A percentile compares a stretch with the other conserved stretches of the same genome.
phyloP scores from a whole-genome alignment of 1,140 invertebrate species.

The Cydia fagiglandana region DNA sequence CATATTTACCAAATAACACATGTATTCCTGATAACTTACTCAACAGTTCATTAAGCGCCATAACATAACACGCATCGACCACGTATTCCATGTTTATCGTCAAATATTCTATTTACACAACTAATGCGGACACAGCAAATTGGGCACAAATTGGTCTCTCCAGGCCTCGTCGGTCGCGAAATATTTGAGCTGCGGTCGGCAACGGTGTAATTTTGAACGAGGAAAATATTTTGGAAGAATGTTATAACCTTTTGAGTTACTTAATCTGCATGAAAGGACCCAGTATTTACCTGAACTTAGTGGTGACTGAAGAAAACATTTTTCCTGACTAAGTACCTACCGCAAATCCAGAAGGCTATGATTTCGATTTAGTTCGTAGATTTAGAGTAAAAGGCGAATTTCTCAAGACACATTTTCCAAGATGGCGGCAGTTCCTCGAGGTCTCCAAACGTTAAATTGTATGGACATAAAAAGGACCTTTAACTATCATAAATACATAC shows the following conservation, averaged over 20 bases:
- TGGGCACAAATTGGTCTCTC: conserved; percentile 10
- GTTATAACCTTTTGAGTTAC: not conserved
- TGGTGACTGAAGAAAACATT: too few relatives aligned
- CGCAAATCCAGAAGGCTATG: too few relatives aligned
- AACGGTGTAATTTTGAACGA: not conserved
- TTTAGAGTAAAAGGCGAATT: too few relatives aligned
- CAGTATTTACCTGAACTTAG: not conserved
- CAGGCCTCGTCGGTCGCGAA: not conserved
- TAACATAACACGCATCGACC: not conserved
- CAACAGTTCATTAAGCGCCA: not conserved
- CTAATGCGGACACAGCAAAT: conserved; percentile 2
- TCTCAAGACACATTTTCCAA: too few relatives aligned
- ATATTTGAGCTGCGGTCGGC: not conserved
- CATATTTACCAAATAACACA: too few relatives aligned
- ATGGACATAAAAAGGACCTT: too few relatives aligned
- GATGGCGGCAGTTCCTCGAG: too few relatives aligned
- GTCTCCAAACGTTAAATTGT: too few relatives aligned
- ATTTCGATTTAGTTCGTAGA: too few relatives aligned
- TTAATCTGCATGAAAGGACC: not conserved
- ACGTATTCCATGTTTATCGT: not conserved
- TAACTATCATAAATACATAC: too few relatives aligned
- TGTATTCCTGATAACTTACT: not conserved
- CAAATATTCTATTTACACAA: conserved; percentile 11
- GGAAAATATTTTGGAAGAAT: conserved; percentile 1
- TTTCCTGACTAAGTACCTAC: too few relatives aligned